phyloP scores from a whole-genome alignment of 1,140 invertebrate genomes.

The Teleopsis dalmanni region DNA sequence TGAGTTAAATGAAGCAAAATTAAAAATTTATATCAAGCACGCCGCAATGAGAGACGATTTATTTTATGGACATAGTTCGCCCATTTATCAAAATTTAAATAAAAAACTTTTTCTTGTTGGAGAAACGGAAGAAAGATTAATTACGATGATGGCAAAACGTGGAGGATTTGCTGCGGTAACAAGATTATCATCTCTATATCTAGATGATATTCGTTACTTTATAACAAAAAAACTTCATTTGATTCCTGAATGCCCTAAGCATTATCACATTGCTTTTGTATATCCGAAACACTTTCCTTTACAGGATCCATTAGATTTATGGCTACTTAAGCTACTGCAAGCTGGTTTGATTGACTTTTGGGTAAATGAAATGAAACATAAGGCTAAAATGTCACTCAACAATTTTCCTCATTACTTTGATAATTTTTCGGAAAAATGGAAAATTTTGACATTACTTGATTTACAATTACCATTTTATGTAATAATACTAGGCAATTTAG shows the following conservation, averaged over 20 bases:
- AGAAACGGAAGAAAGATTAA: slow-evolving; percentile 29
- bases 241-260: slow-evolving; percentile 39
- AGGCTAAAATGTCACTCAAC: slow-evolving; percentile 25
- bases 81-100: slow-evolving; percentile 22
- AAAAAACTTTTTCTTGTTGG: slow-evolving; percentile 29
- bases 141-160: slow-evolving; percentile 21
- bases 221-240: slow-evolving; percentile 36
- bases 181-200: slow-evolving; percentile 22
- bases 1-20: slow-evolving; percentile 35
- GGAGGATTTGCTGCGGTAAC: slow-evolving; percentile 31
- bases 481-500: slow-evolving; percentile 20
- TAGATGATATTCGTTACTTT: slow-evolving; percentile 28
- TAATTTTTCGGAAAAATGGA: slow-evolving; percentile 23
- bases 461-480: slow-evolving; percentile 36
- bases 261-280: slow-evolving; percentile 36
- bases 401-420: slow-evolving; percentile 25
- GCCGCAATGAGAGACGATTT: slow-evolving; percentile 38
- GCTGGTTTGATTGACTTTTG: slow-evolving; percentile 28
- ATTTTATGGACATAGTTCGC: slow-evolving; percentile 28
- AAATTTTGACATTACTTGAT: slow-evolving; percentile 29
- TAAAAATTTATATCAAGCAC: slow-evolving; percentile 37
- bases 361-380: slow-evolving; percentile 29
- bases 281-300: slow-evolving; percentile 28
- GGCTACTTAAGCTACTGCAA: slow-evolving; percentile 23
- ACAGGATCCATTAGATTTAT: slow-evolving; percentile 20